Conservation (phyloP, 2,113 vertebrate genomes). For the Callithrix jacchus region DNA sequence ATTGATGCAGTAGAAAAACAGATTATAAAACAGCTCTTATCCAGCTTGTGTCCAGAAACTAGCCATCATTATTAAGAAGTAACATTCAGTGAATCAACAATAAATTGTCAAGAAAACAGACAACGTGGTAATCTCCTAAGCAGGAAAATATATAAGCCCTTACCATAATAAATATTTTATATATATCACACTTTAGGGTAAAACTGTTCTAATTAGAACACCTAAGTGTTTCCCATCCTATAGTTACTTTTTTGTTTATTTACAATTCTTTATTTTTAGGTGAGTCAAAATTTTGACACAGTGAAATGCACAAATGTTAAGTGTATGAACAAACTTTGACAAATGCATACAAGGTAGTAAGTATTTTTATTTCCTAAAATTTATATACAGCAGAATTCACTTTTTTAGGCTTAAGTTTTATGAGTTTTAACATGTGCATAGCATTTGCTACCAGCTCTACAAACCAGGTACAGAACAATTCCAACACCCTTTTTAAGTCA, state of each 20-base stretch:
- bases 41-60: neutral
- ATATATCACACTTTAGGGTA: neutral
- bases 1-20: neutral
- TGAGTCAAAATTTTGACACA: constrained; percentile 34
- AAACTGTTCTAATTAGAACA: constrained; percentile 22
- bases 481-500: neutral
- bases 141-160: neutral
- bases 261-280: constrained; percentile 51
- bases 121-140: constrained; percentile 3
- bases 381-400: neutral
- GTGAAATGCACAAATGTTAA: constrained; percentile 33
- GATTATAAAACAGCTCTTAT: neutral
- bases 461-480: neutral
- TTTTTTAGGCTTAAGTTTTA: neutral
- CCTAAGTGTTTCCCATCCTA: neutral
- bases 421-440: neutral
- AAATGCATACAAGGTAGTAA: neutral
- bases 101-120: constrained; percentile 32
- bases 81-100: constrained; percentile 17
- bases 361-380: constrained; percentile 16
- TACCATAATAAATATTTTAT: neutral
- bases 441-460: neutral
- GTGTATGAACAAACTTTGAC: neutral
- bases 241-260: neutral
- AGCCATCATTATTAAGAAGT: neutral